Conservation (phyloP, 2,113 vertebrate genomes). For the Chrysochloris asiatica region DNA sequence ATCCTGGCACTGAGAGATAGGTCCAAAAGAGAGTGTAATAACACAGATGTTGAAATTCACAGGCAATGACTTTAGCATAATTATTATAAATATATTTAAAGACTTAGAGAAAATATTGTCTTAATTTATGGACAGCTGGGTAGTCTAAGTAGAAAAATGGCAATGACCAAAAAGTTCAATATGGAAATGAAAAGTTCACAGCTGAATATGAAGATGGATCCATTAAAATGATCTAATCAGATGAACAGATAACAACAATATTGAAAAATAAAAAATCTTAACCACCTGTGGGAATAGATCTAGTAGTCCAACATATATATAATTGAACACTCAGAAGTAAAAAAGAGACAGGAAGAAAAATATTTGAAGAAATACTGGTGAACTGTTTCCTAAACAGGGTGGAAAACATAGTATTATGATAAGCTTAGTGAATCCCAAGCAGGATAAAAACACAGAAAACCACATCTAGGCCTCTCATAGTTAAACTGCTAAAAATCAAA, state of each 20-base stretch:
- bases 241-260: slow-evolving; percentile 24
- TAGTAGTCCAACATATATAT: neutral
- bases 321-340: slow-evolving; percentile 25
- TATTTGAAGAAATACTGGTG: neutral
- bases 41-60: neutral
- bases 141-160: slow-evolving; percentile 34
- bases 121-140: neutral
- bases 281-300: neutral
- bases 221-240: slow-evolving; percentile 5
- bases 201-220: neutral
- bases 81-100: slow-evolving; percentile 24
- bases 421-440: neutral
- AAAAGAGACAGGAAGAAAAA: neutral
- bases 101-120: slow-evolving; percentile 28
- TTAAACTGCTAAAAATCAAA: neutral
- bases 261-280: neutral
- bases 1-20: neutral
- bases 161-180: neutral
- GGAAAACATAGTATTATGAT: slow-evolving; percentile 14
- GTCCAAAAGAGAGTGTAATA: neutral
- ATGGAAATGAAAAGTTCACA: slow-evolving; percentile 21
- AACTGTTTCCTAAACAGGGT: neutral
- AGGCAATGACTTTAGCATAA: slow-evolving; percentile 40
- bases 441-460: neutral
- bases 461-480: neutral